Conservation (phyloP, 2,113 vertebrate genomes). For the Rhabdornis inornatus region DNA sequence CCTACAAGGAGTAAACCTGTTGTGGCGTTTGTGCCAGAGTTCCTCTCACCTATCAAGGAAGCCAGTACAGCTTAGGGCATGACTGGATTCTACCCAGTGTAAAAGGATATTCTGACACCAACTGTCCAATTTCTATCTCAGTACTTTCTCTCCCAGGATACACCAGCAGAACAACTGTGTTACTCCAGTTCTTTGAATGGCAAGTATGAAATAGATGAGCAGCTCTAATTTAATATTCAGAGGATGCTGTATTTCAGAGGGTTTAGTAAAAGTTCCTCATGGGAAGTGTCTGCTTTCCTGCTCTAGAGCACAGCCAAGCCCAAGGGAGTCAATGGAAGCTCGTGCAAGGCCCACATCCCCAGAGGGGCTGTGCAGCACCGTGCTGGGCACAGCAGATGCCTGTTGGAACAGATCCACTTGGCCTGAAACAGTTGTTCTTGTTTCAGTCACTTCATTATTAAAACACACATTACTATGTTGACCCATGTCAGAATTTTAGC, state of each 20-base stretch:
- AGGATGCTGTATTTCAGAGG: background rate
- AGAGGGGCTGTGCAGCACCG: background rate
- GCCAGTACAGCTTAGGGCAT: background rate
- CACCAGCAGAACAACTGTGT: background rate
- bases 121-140: rapidly evolving
- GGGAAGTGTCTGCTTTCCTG: background rate
- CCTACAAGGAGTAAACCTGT: background rate
- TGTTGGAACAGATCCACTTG: background rate
- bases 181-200: background rate
- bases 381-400: background rate
- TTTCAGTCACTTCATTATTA: background rate
- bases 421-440: background rate
- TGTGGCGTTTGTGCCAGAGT: background rate
- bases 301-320: background rate
- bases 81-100: background rate
- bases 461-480: background rate
- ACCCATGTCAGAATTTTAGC: background rate
- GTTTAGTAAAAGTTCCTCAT: background rate
- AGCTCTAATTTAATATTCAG: background rate
- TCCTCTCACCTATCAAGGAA: background rate
- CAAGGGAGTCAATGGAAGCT: background rate
- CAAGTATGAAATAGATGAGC: background rate
- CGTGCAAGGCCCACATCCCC: too few relatives aligned
- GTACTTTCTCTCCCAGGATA: background rate
- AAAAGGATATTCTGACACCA: background rate